Evolutionary conservation across 37 sponge, comb jelly and placozoan species (phyloP), one percentile per base, ranked within the genome.

Genomic region (Petrosia ficiformis): DNA sequence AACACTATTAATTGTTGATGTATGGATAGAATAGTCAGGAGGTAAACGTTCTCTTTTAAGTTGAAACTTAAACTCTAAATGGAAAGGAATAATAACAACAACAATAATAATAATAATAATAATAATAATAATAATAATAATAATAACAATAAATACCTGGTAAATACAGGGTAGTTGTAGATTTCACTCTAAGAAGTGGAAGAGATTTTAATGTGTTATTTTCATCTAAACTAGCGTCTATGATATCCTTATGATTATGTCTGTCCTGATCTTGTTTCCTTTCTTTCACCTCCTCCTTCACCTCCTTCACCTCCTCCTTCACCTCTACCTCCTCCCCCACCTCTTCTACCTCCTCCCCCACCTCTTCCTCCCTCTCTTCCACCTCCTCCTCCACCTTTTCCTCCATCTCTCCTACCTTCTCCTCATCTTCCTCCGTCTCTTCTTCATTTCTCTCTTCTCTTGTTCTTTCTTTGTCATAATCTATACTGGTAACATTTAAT

Each of bases 21-120:
- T 67, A 38, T 84, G 85, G 42, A 77, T 70, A 29, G 59, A 39
- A 35, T 85, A 85, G 19, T 57, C 33, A 1, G 79, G 80, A 30
- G 73, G 86, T 0, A 22, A 35, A 2, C 75, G 74, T 11, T 1
- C 52, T 0, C 86, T 68, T 44, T 85, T 78, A 0, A 36, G 16
- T 22, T 59, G 41, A 6, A 73, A 42, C 41, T 65, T 41, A 0
- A 48, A 40, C 19, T 65, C 78, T n/a, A n/a, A n/a, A n/a, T n/a
- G n/a, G n/a, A n/a, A n/a, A n/a, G n/a, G n/a, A n/a, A n/a, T n/a
- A n/a, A n/a, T n/a, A n/a, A n/a, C n/a, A n/a, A n/a, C n/a, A n/a
- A n/a, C n/a, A n/a, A n/a, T n/a, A n/a, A n/a, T n/a, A n/a, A n/a
- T n/a, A n/a, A n/a, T n/a, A n/a, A n/a, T n/a, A n/a, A n/a, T n/a